These are phyloP conservation scores for Nycteola revayana DNA, from an alignment of 2,888 invertebrate species.

Conservation along the genomic window DNA sequence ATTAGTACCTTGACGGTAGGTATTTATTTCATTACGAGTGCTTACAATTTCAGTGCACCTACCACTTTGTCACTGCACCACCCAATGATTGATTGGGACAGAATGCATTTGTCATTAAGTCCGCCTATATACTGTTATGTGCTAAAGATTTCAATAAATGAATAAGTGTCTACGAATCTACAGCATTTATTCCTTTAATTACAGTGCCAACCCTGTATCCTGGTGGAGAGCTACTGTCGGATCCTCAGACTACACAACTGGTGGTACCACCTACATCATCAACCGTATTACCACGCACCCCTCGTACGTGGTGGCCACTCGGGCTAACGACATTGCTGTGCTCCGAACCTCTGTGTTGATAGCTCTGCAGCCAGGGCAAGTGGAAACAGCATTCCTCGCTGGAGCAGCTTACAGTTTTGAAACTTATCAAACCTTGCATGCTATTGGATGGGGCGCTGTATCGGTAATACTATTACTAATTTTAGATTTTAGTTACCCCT, in stretches of 20 bases:
- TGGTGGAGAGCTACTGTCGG: constrained; percentile 63
- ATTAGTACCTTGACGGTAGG: too few species aligned
- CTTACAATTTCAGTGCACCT: too few species aligned
- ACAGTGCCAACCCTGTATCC: constrained; percentile 37
- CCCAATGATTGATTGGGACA: too few species aligned
- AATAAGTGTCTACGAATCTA: background rate
- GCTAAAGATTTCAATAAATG: too few species aligned
- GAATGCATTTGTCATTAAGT: too few species aligned
- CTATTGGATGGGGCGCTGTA: constrained; percentile 62
- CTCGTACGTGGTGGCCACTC: constrained; percentile 35
- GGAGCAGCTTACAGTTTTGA: constrained; percentile 43
- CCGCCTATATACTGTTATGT: too few species aligned
- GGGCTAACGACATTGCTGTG: constrained; percentile 52
- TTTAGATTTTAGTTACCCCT: too few species aligned
- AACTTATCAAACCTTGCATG: constrained; percentile 42
- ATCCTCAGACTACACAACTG: constrained; percentile 41
- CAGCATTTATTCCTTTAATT: background rate
- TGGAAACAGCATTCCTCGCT: constrained; percentile 45
- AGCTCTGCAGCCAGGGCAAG: constrained; percentile 30
- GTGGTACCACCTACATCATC: constrained; percentile 48
- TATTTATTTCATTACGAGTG: too few species aligned
- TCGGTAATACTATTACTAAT: too few species aligned
- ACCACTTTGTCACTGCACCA: too few species aligned
- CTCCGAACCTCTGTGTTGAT: constrained; percentile 46
- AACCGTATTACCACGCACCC: constrained; percentile 46